phyloP scores from a whole-genome alignment of 2,888 invertebrate genomes.

The Lathronympha strigana region DNA sequence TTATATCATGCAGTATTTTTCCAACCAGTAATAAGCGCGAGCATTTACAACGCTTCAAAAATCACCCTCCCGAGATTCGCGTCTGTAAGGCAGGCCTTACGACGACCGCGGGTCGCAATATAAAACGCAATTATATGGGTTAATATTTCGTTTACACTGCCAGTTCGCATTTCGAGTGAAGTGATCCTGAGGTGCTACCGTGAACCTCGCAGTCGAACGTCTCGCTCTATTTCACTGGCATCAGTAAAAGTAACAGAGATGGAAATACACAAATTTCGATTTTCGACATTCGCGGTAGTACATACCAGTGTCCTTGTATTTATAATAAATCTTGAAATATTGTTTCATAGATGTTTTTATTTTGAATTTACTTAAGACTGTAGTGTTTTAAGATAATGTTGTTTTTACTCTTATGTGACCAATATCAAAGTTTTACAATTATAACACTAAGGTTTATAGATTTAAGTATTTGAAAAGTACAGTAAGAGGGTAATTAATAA shows the following conservation, averaged over 20 bases:
- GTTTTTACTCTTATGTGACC: conserved; percentile 80
- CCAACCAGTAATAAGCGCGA: too few species aligned
- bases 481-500: conserved; percentile 71
- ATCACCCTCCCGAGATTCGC: conserved; percentile 1
- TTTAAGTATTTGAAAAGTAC: conserved; percentile 72
- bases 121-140: conserved; percentile 23
- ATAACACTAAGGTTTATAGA: conserved; percentile 66
- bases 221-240: neutral
- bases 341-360: conserved; percentile 43
- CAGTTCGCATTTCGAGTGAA: conserved; percentile 71
- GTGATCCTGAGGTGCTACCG: conserved; percentile 31
- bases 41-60: neutral
- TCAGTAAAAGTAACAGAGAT: neutral
- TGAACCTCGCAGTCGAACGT: neutral
- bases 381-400: conserved; percentile 66
- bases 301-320: conserved; percentile 30
- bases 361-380: conserved; percentile 60
- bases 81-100: conserved; percentile 34
- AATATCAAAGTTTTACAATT: conserved; percentile 73
- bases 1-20: neutral
- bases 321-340: conserved; percentile 39
- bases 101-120: neutral
- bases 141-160: conserved; percentile 55
- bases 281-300: neutral
- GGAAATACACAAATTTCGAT: neutral